phyloP scores from a whole-genome alignment of 2,113 vertebrate species.

The Forbesichthys papilliferus region DNA sequence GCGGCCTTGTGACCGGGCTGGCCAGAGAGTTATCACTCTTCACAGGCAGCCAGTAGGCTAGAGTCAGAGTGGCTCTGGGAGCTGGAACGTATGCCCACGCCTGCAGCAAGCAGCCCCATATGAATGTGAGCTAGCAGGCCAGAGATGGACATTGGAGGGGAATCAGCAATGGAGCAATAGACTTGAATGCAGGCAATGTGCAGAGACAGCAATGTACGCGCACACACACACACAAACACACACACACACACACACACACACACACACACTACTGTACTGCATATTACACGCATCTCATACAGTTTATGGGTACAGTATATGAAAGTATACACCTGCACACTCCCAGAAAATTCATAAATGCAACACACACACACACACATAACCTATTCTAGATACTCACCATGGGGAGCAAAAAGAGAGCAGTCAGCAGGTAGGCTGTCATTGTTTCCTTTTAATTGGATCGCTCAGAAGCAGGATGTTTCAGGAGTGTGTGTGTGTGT shows the following conservation, averaged over 20 bases:
- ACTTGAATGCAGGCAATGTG: neutral
- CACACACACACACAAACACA: conserved; percentile 8
- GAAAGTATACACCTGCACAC: neutral
- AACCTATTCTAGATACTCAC: conserved; percentile 45
- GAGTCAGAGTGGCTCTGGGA: conserved; percentile 40
- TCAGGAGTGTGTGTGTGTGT: neutral
- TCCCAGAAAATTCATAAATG: neutral
- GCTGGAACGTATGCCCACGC: conserved; percentile 25
- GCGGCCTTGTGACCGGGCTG: conserved; percentile 41
- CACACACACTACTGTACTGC: conserved; percentile 5
- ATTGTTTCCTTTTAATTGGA: conserved; percentile 51
- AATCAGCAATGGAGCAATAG: neutral
- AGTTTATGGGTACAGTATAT: neutral
- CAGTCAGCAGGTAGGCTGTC: conserved; percentile 67
- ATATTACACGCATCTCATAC: neutral
- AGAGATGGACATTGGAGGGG: neutral
- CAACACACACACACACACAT: conserved; percentile 13
- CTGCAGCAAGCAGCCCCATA: neutral
- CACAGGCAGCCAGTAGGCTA: conserved; percentile 16
- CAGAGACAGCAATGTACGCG: conserved; percentile 1
- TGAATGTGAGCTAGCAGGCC: neutral
- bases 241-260: conserved; percentile 20
- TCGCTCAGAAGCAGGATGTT: conserved; percentile 20
- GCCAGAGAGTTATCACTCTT: conserved; percentile 47
- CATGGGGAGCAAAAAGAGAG: conserved; percentile 68